Evolutionary conservation across 2,888 invertebrate species (phyloP), one percentile per base, ranked within the genome.

Genomic region (Erynnis tages): DNA sequence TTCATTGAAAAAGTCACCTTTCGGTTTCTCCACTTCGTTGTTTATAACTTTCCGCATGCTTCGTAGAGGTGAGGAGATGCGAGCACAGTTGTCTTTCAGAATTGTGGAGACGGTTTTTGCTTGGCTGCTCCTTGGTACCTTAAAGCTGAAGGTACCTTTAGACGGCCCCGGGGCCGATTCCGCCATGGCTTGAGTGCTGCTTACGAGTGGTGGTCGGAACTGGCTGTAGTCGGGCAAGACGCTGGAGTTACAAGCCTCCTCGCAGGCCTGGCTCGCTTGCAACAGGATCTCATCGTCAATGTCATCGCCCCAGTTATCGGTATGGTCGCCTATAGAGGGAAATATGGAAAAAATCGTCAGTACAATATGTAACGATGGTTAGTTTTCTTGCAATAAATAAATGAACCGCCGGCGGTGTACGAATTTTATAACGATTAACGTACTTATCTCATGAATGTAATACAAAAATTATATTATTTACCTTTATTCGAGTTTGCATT

Each of bases 231-330:
- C 71, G 2, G 86, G 81, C 16, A 90, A 54, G 1, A 65, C 59
- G 38, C 57, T 60, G 32, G 76, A 69, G 27, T 69, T 72, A 57
- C 73, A 82, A 0, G 72, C 84, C 17, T 87, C 71, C 54, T 90
- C 90, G 56, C 85, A 89, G 0, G 79, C 90, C 59, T 90, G 90
- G 54, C 89, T 90, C 0, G 87, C 90, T 59, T 88, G 66, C 6
- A 90, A 70, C 0, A 90, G 67, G 25, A 90, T 83, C 63, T 89
- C 87, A 34, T 90, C 89, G 17, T 90, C 89, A 64, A 79, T 81
- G 30, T 89, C 90, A 54, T 90, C 88, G 7, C 84, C 90, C 90
- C 90, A 90, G 44, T 64, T 76, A 49, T 80, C 73, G 21, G 58
- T 57, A 53, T 63, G 61, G 10, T 67, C 62, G 2, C 55, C 48